Evolutionary conservation across 1,140 invertebrate species (phyloP).

Genomic region (Drosophila mauritiana): DNA sequence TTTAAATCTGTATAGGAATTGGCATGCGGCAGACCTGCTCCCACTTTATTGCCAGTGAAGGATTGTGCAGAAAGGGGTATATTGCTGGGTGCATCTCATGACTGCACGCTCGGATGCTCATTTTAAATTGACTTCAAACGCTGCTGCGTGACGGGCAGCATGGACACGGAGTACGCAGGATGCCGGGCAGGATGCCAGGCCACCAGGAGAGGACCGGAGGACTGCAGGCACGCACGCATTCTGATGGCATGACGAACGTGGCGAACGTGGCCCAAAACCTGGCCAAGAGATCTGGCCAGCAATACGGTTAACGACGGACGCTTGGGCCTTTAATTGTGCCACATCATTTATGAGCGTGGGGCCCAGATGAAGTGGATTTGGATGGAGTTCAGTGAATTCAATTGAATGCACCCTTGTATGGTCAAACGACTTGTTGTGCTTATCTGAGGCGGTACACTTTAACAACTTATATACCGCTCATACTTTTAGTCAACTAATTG

Average conservation of each 20-base stretch:
- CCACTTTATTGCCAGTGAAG: slow-evolving; percentile 25
- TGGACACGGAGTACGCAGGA: slow-evolving; percentile 61
- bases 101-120: slow-evolving; percentile 81
- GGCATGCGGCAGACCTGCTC: background rate
- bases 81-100: slow-evolving; percentile 67
- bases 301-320: slow-evolving; percentile 74
- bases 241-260: slow-evolving; percentile 77
- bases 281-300: slow-evolving; percentile 52
- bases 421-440: slow-evolving; percentile 37
- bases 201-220: slow-evolving; percentile 10
- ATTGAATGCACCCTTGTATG: slow-evolving; percentile 14
- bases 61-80: slow-evolving; percentile 12
- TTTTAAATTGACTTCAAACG: slow-evolving; percentile 84
- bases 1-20: background rate
- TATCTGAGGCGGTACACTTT: slow-evolving; percentile 10
- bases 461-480: background rate
- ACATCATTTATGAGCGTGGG: slow-evolving; percentile 64
- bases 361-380: slow-evolving; percentile 30
- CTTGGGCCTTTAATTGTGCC: slow-evolving; percentile 67
- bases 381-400: slow-evolving; percentile 31
- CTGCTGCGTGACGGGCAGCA: slow-evolving; percentile 78
- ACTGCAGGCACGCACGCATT: slow-evolving; percentile 70
- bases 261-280: slow-evolving; percentile 58
- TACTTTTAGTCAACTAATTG: too few species aligned
- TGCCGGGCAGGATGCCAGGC: slow-evolving; percentile 47